phyloP scores from a whole-genome alignment of 1,140 invertebrate genomes.

The Aphelenchoides avenae region DNA sequence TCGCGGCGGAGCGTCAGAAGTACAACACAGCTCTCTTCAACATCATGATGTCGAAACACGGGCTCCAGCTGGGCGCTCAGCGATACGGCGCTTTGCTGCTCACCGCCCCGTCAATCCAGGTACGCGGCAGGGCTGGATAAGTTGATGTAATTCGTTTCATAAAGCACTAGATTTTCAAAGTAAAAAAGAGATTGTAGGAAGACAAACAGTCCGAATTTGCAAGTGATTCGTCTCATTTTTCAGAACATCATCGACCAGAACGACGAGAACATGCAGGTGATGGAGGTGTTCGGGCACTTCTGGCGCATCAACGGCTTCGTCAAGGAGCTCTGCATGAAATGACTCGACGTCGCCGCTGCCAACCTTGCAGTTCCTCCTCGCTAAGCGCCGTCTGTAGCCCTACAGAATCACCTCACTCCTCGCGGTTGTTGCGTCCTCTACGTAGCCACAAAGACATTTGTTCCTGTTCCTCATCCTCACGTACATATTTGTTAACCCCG shows the following conservation, averaged over 20 bases:
- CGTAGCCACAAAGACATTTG: too few species aligned
- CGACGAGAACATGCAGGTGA: too few species aligned
- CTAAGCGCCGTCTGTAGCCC: too few species aligned
- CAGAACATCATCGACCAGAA: conserved; percentile 56
- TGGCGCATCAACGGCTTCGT: conserved; percentile 20
- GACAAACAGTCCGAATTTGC: conserved; percentile 11
- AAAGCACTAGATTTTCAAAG: conserved; percentile 1
- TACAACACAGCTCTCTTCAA: conserved; percentile 53
- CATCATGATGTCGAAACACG: conserved; percentile 43
- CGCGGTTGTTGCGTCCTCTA: too few species aligned
- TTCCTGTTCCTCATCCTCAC: too few species aligned
- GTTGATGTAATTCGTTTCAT: not conserved
- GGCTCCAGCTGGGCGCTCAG: conserved; percentile 42
- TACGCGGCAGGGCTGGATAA: conserved; percentile 10
- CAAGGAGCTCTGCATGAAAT: conserved; percentile 20
- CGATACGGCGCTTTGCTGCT: conserved; percentile 57
- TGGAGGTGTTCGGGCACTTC: conserved; percentile 14
- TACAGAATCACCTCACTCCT: too few species aligned
- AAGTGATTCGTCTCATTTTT: conserved; percentile 27
- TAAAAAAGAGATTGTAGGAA: not conserved
- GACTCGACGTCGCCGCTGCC: too few species aligned
- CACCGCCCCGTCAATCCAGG: conserved; percentile 58
- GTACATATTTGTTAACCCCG: too few species aligned
- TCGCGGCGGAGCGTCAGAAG: conserved; percentile 50
- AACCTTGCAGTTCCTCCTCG: too few species aligned